phyloP scores from a whole-genome alignment of 2,797 vertebrate species.

The Acomys russatus region DNA sequence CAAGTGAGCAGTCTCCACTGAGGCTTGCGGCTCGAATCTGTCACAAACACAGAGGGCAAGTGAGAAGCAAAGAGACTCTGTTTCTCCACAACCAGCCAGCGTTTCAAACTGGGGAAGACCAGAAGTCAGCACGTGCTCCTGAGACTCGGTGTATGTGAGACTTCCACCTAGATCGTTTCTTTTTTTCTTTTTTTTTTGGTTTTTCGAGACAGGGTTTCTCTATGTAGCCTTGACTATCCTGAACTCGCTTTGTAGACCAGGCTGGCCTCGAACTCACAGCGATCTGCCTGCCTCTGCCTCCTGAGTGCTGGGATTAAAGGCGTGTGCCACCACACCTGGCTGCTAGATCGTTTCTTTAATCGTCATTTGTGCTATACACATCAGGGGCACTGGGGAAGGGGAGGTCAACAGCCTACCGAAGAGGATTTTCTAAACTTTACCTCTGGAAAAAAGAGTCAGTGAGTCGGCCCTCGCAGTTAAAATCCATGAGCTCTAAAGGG shows the following conservation, averaged over 20 bases:
- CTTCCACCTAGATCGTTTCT: conserved; percentile 8
- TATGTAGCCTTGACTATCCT: too few relatives aligned
- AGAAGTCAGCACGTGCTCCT: conserved; percentile 44
- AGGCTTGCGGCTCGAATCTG: conserved; percentile 98
- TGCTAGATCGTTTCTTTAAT: too few relatives aligned
- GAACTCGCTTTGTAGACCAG: too few relatives aligned
- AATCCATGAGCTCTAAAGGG: background rate
- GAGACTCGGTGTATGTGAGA: background rate
- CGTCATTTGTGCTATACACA: background rate
- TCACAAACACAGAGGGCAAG: conserved; percentile 64
- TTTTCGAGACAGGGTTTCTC: too few relatives aligned
- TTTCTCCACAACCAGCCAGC: background rate
- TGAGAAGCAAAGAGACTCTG: background rate
- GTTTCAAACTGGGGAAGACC: conserved; percentile 3
- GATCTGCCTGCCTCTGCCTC: too few relatives aligned
- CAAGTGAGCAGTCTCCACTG: conserved; percentile 96
- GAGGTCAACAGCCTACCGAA: background rate
- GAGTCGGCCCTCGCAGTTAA: background rate
- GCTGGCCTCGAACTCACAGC: too few relatives aligned
- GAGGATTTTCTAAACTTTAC: conserved; percentile 28
- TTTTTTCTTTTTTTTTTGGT: too few relatives aligned
- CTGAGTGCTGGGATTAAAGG: too few relatives aligned
- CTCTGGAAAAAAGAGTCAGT: conserved; percentile 5
- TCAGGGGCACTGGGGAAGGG: background rate
- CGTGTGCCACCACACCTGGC: too few relatives aligned